Evolutionary conservation across 2,888 invertebrate genomes (phyloP).

Genomic region (Cerceris ruficornis): DNA sequence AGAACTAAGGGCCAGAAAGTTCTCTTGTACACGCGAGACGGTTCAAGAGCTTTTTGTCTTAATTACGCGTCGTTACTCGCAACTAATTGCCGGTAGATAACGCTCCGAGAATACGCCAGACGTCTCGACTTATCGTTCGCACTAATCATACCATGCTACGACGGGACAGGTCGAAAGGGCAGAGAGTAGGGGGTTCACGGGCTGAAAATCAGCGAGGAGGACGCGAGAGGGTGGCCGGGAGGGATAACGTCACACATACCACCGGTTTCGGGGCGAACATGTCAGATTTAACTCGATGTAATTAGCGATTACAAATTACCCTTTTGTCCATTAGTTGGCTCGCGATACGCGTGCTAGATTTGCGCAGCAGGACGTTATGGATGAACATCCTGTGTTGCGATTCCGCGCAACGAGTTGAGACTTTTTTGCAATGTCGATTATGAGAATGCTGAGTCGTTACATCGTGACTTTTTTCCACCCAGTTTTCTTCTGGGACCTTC

Average conservation of each 20-base stretch:
- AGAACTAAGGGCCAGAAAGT: background rate
- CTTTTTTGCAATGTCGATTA: background rate
- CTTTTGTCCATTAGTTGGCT: constrained; percentile 72
- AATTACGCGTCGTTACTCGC: constrained; percentile 50
- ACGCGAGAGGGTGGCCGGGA: constrained; percentile 8
- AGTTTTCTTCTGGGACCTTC: too few species aligned
- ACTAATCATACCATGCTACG: constrained; percentile 60
- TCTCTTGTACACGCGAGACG: background rate
- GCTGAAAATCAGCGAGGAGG: constrained; percentile 13
- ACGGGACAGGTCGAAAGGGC: constrained; percentile 26
- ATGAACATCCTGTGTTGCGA: constrained; percentile 31
- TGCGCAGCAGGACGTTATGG: constrained; percentile 32
- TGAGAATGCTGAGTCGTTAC: background rate
- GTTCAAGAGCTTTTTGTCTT: constrained; percentile 48
- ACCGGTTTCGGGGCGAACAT: constrained; percentile 63
- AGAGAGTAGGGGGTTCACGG: constrained; percentile 7
- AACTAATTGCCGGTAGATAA: constrained; percentile 63
- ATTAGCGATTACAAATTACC: constrained; percentile 76
- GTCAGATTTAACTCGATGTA: constrained; percentile 75
- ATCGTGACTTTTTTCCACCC: background rate
- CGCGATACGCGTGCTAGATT: constrained; percentile 54
- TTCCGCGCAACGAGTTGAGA: background rate
- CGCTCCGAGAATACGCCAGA: constrained; percentile 60
- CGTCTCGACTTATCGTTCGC: constrained; percentile 66
- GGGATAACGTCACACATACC: constrained; percentile 61